Conservation (phyloP, 2,888 invertebrate species). For the Hirtodrosophila trivittata region DNA sequence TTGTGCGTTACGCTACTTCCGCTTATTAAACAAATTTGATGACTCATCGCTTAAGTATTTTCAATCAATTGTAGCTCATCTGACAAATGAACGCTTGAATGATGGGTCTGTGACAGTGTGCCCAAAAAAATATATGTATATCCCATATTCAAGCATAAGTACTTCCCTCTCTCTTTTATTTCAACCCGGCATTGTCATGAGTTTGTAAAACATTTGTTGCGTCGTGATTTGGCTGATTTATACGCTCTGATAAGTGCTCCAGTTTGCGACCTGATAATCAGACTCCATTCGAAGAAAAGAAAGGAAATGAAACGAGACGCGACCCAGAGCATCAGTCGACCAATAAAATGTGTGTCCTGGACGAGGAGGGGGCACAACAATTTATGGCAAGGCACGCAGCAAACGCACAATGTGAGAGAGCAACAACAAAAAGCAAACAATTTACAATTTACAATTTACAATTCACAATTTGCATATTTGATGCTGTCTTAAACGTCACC, state of each 20-base stretch:
- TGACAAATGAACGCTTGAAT: slow-evolving; percentile 55
- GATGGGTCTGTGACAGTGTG: slow-evolving; percentile 39
- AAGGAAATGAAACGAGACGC: slow-evolving; percentile 11
- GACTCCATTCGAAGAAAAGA: slow-evolving; percentile 15
- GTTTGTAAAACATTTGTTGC: slow-evolving; percentile 66
- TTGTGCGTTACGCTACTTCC: neutral
- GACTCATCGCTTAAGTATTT: slow-evolving; percentile 43
- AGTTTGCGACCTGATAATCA: slow-evolving; percentile 55
- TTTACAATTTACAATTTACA: slow-evolving; percentile 42
- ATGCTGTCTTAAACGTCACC: slow-evolving; percentile 53
- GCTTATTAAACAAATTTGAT: slow-evolving; percentile 37
- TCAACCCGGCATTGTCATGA: slow-evolving; percentile 29
- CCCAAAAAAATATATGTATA: slow-evolving; percentile 8
- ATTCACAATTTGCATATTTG: slow-evolving; percentile 73
- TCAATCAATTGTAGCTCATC: slow-evolving; percentile 60
- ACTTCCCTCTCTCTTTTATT: neutral
- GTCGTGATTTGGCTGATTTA: slow-evolving; percentile 77
- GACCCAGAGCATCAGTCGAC: slow-evolving; percentile 38
- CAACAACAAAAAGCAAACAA: slow-evolving; percentile 38
- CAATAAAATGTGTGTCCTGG: slow-evolving; percentile 48
- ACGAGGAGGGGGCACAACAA: slow-evolving; percentile 23
- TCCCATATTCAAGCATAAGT: neutral
- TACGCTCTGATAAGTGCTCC: slow-evolving; percentile 66
- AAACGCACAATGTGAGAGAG: slow-evolving; percentile 21
- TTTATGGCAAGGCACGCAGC: slow-evolving; percentile 39